Evolutionary conservation across 2,888 invertebrate species (phyloP).

Genomic region (Idaea aversata): DNA sequence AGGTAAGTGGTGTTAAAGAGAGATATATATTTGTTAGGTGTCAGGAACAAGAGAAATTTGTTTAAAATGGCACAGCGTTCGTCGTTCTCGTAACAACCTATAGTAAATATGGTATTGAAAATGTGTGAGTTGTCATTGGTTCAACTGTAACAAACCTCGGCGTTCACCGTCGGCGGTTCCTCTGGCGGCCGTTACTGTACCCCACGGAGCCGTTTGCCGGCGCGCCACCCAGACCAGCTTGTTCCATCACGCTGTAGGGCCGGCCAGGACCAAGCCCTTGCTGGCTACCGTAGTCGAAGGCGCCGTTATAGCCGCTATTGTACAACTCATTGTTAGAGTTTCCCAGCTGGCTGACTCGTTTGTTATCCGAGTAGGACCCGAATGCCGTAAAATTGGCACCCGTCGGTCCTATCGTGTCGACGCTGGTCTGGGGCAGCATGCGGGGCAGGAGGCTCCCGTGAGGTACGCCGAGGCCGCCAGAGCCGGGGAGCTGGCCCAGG

Average conservation of each 20-base stretch:
- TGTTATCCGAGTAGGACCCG: constrained; percentile 66
- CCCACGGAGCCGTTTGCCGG: constrained; percentile 73
- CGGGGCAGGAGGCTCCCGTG: constrained; percentile 73
- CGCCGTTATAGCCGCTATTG: constrained; percentile 39
- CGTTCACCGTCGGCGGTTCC: constrained; percentile 75
- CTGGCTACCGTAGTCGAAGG: constrained; percentile 47
- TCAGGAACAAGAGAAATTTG: not conserved
- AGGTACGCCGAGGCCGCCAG: constrained; percentile 73
- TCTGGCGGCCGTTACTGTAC: constrained; percentile 77
- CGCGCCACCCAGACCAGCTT: constrained; percentile 53
- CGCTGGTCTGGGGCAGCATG: constrained; percentile 62
- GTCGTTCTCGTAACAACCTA: not conserved
- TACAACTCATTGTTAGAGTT: constrained; percentile 42
- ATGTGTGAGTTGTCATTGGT: constrained; percentile 68
- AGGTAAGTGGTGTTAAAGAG: not conserved
- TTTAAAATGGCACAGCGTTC: not conserved
- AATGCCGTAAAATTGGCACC: constrained; percentile 73
- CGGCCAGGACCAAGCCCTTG: constrained; percentile 64
- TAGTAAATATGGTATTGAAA: not conserved
- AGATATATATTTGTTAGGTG: not conserved
- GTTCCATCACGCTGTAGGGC: constrained; percentile 50
- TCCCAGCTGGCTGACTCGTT: constrained; percentile 35
- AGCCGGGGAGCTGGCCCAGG: constrained; percentile 46
- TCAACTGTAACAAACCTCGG: constrained; percentile 77
- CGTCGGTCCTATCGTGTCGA: constrained; percentile 54